Conservation (phyloP, 2,888 invertebrate genomes). For the Germaria angustata region DNA sequence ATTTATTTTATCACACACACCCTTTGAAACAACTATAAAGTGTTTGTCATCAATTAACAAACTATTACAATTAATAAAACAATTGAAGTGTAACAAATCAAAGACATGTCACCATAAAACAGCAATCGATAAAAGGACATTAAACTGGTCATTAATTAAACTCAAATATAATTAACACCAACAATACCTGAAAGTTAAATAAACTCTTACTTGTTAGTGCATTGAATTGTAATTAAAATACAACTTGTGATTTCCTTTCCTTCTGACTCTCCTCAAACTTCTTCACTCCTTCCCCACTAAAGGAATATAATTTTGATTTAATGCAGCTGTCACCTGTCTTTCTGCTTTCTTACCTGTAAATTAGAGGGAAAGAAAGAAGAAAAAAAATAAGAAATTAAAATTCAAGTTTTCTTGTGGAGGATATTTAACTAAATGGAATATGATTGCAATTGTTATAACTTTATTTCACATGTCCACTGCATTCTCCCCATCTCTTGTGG, state of each 20-base stretch:
- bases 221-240: conserved; percentile 52
- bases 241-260: conserved; percentile 45
- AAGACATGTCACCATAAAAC: not conserved
- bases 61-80: conserved; percentile 23
- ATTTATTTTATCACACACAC: not conserved
- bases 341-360: conserved; percentile 9
- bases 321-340: conserved; percentile 23
- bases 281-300: not conserved
- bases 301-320: conserved; percentile 15
- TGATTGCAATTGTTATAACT: conserved; percentile 36
- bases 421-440: conserved; percentile 10
- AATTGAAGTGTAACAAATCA: conserved; percentile 27
- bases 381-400: not conserved
- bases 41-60: not conserved
- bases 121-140: not conserved
- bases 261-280: not conserved
- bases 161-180: conserved; percentile 28
- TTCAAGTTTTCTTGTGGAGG: not conserved
- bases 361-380: not conserved
- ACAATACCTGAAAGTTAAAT: not conserved
- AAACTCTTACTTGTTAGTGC: not conserved
- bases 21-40: not conserved
- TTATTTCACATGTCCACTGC: not conserved
- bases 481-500: not conserved
- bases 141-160: conserved; percentile 40